Conservation (phyloP, 2,888 invertebrate genomes). For the Agelastica alni region DNA sequence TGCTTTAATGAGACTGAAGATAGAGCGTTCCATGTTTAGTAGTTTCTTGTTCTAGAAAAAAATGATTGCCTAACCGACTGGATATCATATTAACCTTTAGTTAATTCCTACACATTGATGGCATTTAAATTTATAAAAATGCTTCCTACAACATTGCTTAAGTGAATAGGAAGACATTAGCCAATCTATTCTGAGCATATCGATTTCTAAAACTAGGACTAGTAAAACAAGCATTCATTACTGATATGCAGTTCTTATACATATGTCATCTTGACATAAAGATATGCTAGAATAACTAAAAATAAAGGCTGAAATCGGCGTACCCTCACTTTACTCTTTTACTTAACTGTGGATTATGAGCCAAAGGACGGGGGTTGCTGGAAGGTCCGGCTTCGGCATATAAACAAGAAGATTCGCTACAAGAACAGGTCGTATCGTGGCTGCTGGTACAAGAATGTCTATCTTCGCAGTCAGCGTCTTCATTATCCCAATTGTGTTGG, state of each 20-base stretch:
- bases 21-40: too few species aligned
- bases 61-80: too few species aligned
- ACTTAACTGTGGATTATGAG: conserved; percentile 43
- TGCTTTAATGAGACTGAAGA: too few species aligned
- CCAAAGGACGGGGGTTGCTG: conserved; percentile 40
- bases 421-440: conserved; percentile 65
- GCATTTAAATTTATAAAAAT: not conserved
- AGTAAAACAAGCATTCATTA: conserved; percentile 35
- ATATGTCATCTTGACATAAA: conserved; percentile 19
- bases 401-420: conserved; percentile 66
- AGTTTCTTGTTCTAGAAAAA: too few species aligned
- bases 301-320: conserved; percentile 23
- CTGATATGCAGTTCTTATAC: conserved; percentile 22
- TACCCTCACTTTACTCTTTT: conserved; percentile 41
- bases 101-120: too few species aligned
- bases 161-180: conserved; percentile 13
- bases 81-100: too few species aligned
- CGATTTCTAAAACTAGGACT: conserved; percentile 44
- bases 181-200: conserved; percentile 19
- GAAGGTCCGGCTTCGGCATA: conserved; percentile 64
- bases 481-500: conserved; percentile 53
- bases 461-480: conserved; percentile 57
- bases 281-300: conserved; percentile 31
- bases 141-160: not conserved
- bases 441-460: conserved; percentile 58